Base-by-base conservation (phyloP, 2,888 invertebrate species). In the Vanessa cardui region DNA sequence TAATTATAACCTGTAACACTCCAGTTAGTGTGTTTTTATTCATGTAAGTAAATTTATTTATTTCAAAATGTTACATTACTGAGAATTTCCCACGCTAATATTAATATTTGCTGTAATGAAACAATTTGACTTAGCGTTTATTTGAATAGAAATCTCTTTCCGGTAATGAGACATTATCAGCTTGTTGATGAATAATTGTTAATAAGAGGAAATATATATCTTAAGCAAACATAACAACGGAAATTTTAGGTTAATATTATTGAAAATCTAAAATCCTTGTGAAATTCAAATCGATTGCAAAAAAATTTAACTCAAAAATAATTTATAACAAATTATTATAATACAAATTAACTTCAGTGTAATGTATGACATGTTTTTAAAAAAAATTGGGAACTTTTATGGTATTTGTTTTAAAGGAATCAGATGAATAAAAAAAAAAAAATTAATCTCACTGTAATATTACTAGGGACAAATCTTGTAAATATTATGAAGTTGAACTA, bases 21-120 rank as follows among this genome's bases (percentile, higher is more conserved):
- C 26, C 26, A 26, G 4, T 26, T 26, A 26, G 26, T 5, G 4
- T 26, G 3, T 26, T 26, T 26, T 26, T 26, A 26, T 26, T 26
- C 3, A 26, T 26, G 5, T 3, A 3, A 26, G 26, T 2, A 5
- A 26, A 26, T 26, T 12, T 39, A 39, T 39, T 21, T 31, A 31
- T 26, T 6, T 16, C 26, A 15, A 52, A 16, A 26, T 6, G 6
- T 54, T 16, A 31, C 7, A 49, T 20, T 18, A 6, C 20, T 50
- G 31, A 54, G 16, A 54, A 65, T 47, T 66, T 66, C 65, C 65
- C 61, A 56, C 54, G 61, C 54, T 39, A 47, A 45, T 47, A n/a
- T 39, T 31, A 46, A 66, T 61, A 60, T 60, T 65, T 59, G 26
- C 45, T 16, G 26, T 31, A 58, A n/a, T 39, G 21, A 44, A 50